These are phyloP conservation scores for Naja naja DNA, from an alignment of 2,113 vertebrate genomes.

Conservation along the genomic window DNA sequence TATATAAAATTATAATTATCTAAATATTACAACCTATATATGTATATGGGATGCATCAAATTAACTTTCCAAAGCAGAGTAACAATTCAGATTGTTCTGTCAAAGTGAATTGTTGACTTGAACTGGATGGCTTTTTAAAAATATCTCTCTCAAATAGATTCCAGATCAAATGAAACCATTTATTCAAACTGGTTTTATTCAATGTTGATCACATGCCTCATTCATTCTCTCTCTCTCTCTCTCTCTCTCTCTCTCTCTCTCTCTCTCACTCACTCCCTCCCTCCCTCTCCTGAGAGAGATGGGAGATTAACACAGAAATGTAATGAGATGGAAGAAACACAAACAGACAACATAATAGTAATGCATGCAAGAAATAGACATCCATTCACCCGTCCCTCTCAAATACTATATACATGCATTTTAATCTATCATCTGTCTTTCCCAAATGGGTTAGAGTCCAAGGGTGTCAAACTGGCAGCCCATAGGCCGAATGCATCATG, in stretches of 20 bases:
- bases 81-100: not conserved
- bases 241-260: no score
- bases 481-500: no score
- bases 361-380: not conserved
- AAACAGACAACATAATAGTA: not conserved
- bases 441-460: not conserved
- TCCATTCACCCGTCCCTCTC: not conserved
- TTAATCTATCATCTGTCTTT: not conserved
- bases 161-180: not conserved
- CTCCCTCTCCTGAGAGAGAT: not conserved
- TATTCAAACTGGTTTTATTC: not conserved
- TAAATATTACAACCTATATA: not conserved
- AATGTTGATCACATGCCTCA: not conserved
- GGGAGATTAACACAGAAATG: not conserved
- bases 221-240: not conserved
- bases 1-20: not conserved
- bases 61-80: not conserved
- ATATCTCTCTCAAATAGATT: not conserved
- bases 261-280: no score
- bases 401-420: not conserved
- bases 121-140: not conserved
- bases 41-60: not conserved
- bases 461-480: no score
- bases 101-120: not conserved
- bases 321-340: not conserved